phyloP scores from a whole-genome alignment of 2,113 vertebrate species.

The human (Homo sapiens) region DNA sequence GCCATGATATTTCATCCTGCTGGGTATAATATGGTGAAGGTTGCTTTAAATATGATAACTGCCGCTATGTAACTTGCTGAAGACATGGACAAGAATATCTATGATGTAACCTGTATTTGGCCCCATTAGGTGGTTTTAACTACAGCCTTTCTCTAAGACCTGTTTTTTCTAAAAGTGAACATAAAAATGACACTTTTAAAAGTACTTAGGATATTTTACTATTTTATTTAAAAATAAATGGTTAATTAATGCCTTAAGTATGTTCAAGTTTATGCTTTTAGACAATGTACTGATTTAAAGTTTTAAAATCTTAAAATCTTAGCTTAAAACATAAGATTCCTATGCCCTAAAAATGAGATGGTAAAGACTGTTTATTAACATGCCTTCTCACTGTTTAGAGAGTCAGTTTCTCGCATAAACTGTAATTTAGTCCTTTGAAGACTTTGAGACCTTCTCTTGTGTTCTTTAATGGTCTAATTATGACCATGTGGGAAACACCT shows the following conservation, averaged over 20 bases:
- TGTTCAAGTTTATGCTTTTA: neutral
- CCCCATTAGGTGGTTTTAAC: neutral
- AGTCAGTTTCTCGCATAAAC: neutral
- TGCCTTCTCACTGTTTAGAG: neutral
- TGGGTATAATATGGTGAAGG: neutral
- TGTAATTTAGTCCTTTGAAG: neutral
- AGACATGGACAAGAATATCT: neutral
- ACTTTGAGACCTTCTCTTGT: neutral
- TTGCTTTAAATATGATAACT: neutral
- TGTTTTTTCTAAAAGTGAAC: constrained; percentile 38
- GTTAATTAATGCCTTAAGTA: neutral
- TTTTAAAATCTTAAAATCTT: constrained; percentile 11
- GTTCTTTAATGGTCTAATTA: neutral
- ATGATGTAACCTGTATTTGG: neutral
- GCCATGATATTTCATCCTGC: constrained; percentile 36
- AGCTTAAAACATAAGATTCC: neutral
- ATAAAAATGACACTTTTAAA: neutral
- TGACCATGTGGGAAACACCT: neutral
- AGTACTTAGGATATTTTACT: neutral
- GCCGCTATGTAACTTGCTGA: neutral
- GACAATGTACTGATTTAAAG: fast-evolving
- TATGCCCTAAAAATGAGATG: neutral
- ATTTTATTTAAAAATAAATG: neutral
- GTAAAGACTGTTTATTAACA: neutral
- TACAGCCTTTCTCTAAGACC: constrained; percentile 10